Percentiles rank a stretch among this genome's conserved stretches.
Evolutionary conservation across 2,888 invertebrate genomes (phyloP).

Genomic region (Melitaea athalia): DNA sequence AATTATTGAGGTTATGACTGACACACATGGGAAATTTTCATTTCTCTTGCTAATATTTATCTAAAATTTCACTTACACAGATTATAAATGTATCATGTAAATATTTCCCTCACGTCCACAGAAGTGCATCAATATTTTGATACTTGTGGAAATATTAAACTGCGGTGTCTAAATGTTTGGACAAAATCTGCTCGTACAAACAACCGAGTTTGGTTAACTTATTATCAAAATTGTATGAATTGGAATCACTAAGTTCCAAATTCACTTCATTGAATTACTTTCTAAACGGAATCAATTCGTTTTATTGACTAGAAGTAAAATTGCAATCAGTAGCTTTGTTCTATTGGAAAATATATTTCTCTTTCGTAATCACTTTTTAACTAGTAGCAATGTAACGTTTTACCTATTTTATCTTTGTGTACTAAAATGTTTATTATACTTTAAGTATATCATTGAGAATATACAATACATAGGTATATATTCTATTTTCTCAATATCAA

Average conservation of each 20-base stretch:
- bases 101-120: not conserved
- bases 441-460: too few relatives aligned
- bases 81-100: not conserved
- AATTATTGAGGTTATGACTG: too few relatives aligned
- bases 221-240: slow-evolving; percentile 14
- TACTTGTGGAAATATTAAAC: slow-evolving; percentile 8
- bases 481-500: too few relatives aligned
- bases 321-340: slow-evolving; percentile 3
- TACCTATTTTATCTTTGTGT: too few relatives aligned
- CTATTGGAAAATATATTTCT: slow-evolving; percentile 8
- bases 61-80: not conserved
- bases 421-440: too few relatives aligned
- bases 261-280: slow-evolving; percentile 25
- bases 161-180: slow-evolving; percentile 27
- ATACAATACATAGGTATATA: too few relatives aligned
- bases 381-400: not conserved
- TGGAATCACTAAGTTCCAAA: slow-evolving; percentile 15
- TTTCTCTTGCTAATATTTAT: not conserved
- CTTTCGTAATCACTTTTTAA: slow-evolving; percentile 2
- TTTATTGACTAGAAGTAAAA: slow-evolving; percentile 20
- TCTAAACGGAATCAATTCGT: slow-evolving; percentile 29
- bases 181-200: slow-evolving; percentile 27
- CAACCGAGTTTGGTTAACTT: slow-evolving; percentile 26
- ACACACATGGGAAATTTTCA: too few relatives aligned
- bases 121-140: not conserved